phyloP scores from a whole-genome alignment of 2,797 vertebrate species.

The Leuciscus waleckii region DNA sequence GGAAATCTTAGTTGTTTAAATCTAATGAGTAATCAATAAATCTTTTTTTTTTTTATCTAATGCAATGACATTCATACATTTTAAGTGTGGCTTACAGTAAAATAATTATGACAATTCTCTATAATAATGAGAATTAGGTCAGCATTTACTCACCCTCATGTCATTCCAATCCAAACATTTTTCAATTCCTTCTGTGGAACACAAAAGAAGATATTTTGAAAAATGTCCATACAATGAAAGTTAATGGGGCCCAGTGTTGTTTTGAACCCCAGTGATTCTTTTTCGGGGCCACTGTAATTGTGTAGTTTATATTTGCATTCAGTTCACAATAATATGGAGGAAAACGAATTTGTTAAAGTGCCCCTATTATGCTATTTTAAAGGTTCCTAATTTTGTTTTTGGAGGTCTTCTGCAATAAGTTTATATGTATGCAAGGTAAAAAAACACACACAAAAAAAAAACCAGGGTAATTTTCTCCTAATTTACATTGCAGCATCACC shows the following conservation, averaged over 20 bases:
- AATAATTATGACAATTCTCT: background rate
- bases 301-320: background rate
- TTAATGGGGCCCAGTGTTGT: background rate
- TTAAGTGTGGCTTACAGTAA: background rate
- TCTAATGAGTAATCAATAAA: no score
- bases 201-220: no score
- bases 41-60: background rate
- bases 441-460: no score
- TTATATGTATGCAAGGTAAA: background rate
- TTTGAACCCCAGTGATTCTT: background rate
- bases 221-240: background rate
- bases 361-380: background rate
- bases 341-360: background rate
- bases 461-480: background rate
- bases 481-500: background rate
- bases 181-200: background rate
- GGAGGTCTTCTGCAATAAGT: background rate
- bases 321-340: no score
- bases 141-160: background rate
- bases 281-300: background rate
- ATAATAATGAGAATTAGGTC: background rate
- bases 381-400: no score
- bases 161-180: background rate
- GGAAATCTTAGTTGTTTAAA: background rate
- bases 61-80: background rate